These are phyloP conservation scores for Fabriciana adippe DNA, from an alignment of 2,888 invertebrate genomes.

Conservation along the genomic window DNA sequence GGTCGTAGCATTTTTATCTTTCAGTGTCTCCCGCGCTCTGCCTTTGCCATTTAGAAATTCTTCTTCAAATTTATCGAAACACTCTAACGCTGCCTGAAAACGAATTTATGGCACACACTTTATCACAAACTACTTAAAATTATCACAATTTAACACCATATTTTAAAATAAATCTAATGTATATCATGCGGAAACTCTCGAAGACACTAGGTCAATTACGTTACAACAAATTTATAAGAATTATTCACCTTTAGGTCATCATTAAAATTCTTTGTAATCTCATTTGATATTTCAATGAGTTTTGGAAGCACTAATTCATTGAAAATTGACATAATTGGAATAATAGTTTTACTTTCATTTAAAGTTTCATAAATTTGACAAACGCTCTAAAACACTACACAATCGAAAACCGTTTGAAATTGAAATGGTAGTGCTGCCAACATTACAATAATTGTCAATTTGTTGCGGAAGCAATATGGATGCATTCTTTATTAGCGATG, in stretches of 20 bases:
- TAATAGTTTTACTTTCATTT: conserved; percentile 55
- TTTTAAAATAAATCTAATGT: conserved; percentile 9
- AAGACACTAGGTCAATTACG: not conserved
- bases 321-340: conserved; percentile 71
- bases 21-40: conserved; percentile 55
- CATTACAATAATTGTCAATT: not conserved
- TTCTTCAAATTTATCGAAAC: conserved; percentile 65
- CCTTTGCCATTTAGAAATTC: conserved; percentile 58
- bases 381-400: conserved; percentile 64
- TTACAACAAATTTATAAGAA: conserved; percentile 21
- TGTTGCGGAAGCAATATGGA: not conserved
- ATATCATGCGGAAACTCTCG: conserved; percentile 13
- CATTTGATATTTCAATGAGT: conserved; percentile 61
- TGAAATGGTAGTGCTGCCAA: conserved; percentile 57
- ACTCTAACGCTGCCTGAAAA: conserved; percentile 62
- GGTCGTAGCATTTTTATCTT: conserved; percentile 57
- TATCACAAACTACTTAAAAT: conserved; percentile 31
- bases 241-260: conserved; percentile 66
- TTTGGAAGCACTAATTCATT: conserved; percentile 62
- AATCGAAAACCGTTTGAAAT: conserved; percentile 78
- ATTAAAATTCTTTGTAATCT: conserved; percentile 56
- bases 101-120: conserved; percentile 41
- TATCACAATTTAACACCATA: conserved; percentile 25
- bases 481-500: not conserved
- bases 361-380: conserved; percentile 60